Evolutionary conservation across 2,113 vertebrate genomes (phyloP), one percentile per base, ranked within the genome.

Genomic region (Macquaria ambigua): DNA sequence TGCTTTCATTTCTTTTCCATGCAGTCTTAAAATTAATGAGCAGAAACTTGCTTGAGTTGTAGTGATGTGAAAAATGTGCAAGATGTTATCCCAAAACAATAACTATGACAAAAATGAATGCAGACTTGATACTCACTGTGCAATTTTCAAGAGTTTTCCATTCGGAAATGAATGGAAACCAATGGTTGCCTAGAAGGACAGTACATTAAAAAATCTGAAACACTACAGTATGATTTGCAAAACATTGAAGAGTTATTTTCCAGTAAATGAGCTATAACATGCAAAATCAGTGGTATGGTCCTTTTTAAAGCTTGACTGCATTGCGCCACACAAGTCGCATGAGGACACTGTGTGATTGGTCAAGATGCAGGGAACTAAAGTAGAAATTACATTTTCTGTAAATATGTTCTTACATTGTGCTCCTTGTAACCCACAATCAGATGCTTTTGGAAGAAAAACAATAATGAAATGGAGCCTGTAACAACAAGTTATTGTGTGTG

Each of bases 281-380:
- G 20, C 15, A n/a, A 39, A 37, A 71, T 63, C 58, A 21, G 46
- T 14, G 25, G 12, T 11, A 7, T 34, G 59, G 18, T 41, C 48
- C 66, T 64, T 34, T 31, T 63, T 43, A 34, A 23, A 74, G 52
- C 61, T 34, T 31, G 28, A 10, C 28, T 16, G 8, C 1, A 2
- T 79, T 50, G 56, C 52, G 2, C 50, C n/a, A 81, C 63, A 52
- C 8, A 1, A 79, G 73, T 52, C 25, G 21, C 74, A 64, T 6
- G 71, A 79, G 56, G 85, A 59, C 71, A 52, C 77, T 9, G 18
- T 25, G 18, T 48, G 70, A 83, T 79, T 75, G 64, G 72, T 66
- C 76, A 61, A 83, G 15, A 77, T 14, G 15, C 67, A 41, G n/a
- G 21, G 5, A 52, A 52, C 76, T 5, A 25, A 52, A 62, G 39